A percentile compares a stretch with the other conserved stretches of the same genome.
Evolutionary conservation across 2,888 invertebrate species (phyloP).

Genomic region (Hirtodrosophila trivittata): DNA sequence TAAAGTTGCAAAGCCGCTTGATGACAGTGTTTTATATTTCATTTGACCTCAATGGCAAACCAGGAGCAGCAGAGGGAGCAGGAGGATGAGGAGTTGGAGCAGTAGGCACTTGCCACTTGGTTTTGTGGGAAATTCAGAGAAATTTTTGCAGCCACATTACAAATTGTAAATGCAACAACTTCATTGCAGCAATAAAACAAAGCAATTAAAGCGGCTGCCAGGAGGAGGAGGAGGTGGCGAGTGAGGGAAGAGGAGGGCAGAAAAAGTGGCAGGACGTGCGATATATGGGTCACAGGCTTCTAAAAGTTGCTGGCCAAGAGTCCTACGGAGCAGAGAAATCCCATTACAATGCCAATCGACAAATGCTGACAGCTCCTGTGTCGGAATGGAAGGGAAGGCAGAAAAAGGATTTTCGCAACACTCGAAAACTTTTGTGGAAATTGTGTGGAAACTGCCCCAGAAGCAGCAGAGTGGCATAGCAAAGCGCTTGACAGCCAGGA

Average conservation of each 20-base stretch:
- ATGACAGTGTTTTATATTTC: slow-evolving; percentile 18
- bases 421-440: slow-evolving; percentile 58
- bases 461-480: slow-evolving; percentile 8
- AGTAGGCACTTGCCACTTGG: neutral
- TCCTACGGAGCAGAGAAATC: slow-evolving; percentile 36
- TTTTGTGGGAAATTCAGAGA: neutral
- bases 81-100: neutral
- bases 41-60: slow-evolving; percentile 12
- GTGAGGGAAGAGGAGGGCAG: neutral
- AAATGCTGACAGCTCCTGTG: slow-evolving; percentile 54
- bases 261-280: slow-evolving; percentile 31
- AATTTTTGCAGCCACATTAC: slow-evolving; percentile 14
- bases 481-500: slow-evolving; percentile 13
- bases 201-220: slow-evolving; percentile 71
- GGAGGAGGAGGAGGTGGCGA: slow-evolving; percentile 1
- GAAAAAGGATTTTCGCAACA: slow-evolving; percentile 26
- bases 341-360: slow-evolving; percentile 75
- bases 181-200: slow-evolving; percentile 63
- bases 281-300: slow-evolving; percentile 63
- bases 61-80: neutral
- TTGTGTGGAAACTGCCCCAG: slow-evolving; percentile 63
- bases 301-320: slow-evolving; percentile 57
- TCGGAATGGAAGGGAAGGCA: slow-evolving; percentile 36
- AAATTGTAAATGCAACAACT: slow-evolving; percentile 35
- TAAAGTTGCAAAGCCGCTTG: slow-evolving; percentile 13